phyloP scores from a whole-genome alignment of 2,113 vertebrate genomes.

The Caloenas nicobarica region DNA sequence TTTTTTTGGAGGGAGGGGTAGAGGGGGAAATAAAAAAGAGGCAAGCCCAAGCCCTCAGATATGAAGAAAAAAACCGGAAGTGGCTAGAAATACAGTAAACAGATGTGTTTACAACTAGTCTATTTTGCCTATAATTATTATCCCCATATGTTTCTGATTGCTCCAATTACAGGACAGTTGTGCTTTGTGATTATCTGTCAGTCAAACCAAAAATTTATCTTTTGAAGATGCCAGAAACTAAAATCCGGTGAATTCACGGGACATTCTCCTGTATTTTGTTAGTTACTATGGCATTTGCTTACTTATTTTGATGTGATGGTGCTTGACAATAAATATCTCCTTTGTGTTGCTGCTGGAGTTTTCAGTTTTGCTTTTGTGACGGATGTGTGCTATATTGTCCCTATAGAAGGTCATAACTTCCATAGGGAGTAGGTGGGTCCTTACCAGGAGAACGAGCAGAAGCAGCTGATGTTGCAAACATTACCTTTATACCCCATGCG shows the following conservation, averaged over 20 bases:
- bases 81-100: not conserved
- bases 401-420: not conserved
- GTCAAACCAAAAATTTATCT: not conserved
- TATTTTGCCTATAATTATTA: not conserved
- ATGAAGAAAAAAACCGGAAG: not conserved
- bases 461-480: not conserved
- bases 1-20: not conserved
- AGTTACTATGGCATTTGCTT: not conserved
- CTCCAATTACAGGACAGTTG: not conserved
- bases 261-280: not conserved
- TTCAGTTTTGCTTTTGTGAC: not conserved
- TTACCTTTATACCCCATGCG: not conserved
- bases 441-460: not conserved
- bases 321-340: not conserved
- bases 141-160: not conserved
- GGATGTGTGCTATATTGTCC: not conserved
- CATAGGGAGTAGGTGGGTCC: not conserved
- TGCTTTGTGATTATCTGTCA: not conserved
- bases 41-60: not conserved
- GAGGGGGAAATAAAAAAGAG: not conserved
- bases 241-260: not conserved
- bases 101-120: not conserved
- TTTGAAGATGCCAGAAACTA: not conserved
- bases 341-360: not conserved
- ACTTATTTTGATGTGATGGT: not conserved